phyloP scores from a whole-genome alignment of 2,888 invertebrate species.

The Falcaria lacertinaria region DNA sequence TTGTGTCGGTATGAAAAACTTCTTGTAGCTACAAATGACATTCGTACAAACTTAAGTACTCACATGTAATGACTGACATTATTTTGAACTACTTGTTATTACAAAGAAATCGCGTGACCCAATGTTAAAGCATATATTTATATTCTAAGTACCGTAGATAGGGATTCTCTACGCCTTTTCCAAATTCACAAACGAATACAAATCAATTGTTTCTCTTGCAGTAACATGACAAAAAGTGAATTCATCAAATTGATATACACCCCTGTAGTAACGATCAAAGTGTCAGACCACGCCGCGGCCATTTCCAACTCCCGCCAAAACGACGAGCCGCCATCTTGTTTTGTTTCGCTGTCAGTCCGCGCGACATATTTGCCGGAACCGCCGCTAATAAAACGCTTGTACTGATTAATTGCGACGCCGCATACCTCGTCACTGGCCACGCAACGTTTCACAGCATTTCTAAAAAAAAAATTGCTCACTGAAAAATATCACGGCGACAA shows the following conservation, averaged over 20 bases:
- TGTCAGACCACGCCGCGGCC: constrained; percentile 43
- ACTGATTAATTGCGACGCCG: constrained; percentile 59
- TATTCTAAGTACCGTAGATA: no score
- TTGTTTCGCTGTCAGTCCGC: constrained; percentile 41
- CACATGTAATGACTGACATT: no score
- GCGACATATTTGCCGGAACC: constrained; percentile 59
- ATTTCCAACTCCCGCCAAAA: constrained; percentile 45
- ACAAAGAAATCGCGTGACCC: no score
- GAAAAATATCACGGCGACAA: constrained; percentile 30
- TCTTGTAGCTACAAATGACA: no score
- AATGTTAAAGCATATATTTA: no score
- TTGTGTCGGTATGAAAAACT: no score
- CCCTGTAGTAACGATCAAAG: constrained; percentile 28
- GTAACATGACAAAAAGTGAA: constrained; percentile 1
- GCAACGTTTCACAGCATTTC: constrained; percentile 35
- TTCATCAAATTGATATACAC: constrained; percentile 20
- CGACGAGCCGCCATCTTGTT: constrained; percentile 27
- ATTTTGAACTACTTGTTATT: no score
- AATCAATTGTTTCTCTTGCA: neutral
- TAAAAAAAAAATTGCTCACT: constrained; percentile 26
- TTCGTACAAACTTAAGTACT: no score
- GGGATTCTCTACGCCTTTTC: neutral
- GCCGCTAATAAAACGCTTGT: constrained; percentile 62
- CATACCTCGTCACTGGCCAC: constrained; percentile 36
- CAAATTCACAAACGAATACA: neutral